Conservation (phyloP, 1,140 invertebrate species). For the Drosophila suzukii region DNA sequence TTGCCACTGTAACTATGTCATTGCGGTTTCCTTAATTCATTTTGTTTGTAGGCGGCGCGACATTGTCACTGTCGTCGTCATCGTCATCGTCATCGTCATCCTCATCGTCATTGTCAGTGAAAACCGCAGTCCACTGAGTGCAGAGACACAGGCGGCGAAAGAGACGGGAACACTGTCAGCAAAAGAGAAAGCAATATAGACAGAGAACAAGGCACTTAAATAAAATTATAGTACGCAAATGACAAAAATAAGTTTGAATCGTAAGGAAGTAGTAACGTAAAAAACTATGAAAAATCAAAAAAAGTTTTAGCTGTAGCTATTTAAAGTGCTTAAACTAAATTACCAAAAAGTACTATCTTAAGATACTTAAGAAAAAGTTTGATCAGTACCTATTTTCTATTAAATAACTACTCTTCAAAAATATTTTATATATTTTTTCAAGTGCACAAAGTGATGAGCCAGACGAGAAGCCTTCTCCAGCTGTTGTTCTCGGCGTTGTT, state of each 20-base stretch:
- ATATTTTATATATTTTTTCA: background rate
- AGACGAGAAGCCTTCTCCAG: constrained; percentile 32
- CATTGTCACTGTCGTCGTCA: constrained; percentile 60
- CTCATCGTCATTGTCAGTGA: constrained; percentile 35
- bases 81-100: constrained; percentile 47
- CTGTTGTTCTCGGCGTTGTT: constrained; percentile 56
- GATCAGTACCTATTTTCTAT: too few relatives aligned
- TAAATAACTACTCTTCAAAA: too few relatives aligned
- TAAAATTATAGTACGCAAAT: too few relatives aligned
- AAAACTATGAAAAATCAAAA: too few relatives aligned
- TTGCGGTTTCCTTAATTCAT: constrained; percentile 82
- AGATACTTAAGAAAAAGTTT: too few relatives aligned
- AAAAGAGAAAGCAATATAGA: constrained; percentile 4
- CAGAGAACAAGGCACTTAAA: constrained; percentile 2
- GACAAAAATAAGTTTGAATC: too few relatives aligned
- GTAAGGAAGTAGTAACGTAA: too few relatives aligned
- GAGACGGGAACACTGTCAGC: constrained; percentile 1
- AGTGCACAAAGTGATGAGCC: constrained; percentile 21
- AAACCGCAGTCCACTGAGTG: constrained; percentile 62
- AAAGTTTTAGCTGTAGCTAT: too few relatives aligned
- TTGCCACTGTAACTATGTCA: constrained; percentile 78
- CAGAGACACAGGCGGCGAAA: constrained; percentile 7
- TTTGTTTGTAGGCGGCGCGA: constrained; percentile 74
- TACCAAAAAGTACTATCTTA: too few relatives aligned
- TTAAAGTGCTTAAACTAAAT: too few relatives aligned